These are phyloP conservation scores for Squalus acanthias DNA, from an alignment of 2,797 vertebrate genomes.

Conservation along the genomic window DNA sequence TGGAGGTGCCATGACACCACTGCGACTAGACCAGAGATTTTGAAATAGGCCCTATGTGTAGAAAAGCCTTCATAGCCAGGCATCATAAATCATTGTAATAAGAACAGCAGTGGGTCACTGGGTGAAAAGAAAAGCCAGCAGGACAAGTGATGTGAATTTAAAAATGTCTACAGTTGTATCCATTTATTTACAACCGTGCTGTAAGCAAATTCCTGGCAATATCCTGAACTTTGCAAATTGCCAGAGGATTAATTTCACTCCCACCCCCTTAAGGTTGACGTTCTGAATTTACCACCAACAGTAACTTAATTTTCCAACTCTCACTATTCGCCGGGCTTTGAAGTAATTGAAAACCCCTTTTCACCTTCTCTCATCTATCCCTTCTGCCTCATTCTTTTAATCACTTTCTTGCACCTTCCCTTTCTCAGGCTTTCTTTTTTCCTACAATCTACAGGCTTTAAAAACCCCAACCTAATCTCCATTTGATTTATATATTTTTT, in stretches of 20 bases:
- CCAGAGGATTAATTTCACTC: slow-evolving; percentile 1
- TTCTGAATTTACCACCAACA: not conserved
- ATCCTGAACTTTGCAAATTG: not conserved
- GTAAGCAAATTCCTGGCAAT: slow-evolving; percentile 23
- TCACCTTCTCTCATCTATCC: not conserved
- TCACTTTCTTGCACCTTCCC: not conserved
- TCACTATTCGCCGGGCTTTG: not conserved
- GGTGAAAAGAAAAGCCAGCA: slow-evolving; percentile 20
- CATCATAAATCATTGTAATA: slow-evolving; percentile 21
- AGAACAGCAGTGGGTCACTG: not conserved
- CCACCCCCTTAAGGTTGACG: not conserved
- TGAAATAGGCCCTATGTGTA: slow-evolving; percentile 20
- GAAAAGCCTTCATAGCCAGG: not conserved
- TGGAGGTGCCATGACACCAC: slow-evolving; percentile 6
- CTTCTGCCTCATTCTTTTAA: not conserved
- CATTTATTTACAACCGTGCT: slow-evolving; percentile 24
- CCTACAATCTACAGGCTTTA: not conserved
- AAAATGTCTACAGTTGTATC: slow-evolving; percentile 21
- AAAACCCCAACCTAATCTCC: not conserved
- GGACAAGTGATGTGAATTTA: slow-evolving; percentile 15
- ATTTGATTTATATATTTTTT: not conserved
- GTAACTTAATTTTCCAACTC: not conserved
- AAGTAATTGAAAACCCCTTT: not conserved
- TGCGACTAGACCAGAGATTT: not conserved
- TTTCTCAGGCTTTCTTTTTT: not conserved